Evolutionary conservation across 2,888 invertebrate genomes (phyloP).

Genomic region (Amphipyra berbera): DNA sequence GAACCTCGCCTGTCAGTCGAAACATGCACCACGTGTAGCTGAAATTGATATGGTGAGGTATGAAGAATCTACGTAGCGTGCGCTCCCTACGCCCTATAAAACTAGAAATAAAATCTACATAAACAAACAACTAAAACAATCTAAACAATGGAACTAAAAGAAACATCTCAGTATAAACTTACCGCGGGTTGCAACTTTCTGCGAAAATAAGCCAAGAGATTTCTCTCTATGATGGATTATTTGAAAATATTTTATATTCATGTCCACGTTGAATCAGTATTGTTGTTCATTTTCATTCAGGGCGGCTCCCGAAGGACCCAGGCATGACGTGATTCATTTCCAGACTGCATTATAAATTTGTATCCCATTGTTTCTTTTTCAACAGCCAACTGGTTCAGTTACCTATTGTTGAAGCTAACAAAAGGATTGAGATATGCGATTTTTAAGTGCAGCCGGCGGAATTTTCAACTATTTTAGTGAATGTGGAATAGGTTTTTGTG

Average conservation of each 20-base stretch:
- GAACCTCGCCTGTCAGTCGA: too few relatives aligned
- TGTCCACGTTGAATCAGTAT: constrained; percentile 71
- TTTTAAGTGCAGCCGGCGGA: constrained; percentile 73
- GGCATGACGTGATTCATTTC: constrained; percentile 85
- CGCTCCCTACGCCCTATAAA: not conserved
- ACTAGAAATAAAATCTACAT: constrained; percentile 17
- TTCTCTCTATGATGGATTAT: constrained; percentile 56
- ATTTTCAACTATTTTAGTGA: constrained; percentile 60
- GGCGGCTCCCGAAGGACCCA: constrained; percentile 74
- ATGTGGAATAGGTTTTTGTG: constrained; percentile 38
- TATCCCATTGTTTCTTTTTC: constrained; percentile 85
- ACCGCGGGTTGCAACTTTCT: constrained; percentile 28
- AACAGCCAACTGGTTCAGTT: constrained; percentile 80
- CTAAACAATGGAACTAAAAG: constrained; percentile 30
- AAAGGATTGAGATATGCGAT: constrained; percentile 79
- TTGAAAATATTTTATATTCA: constrained; percentile 71
- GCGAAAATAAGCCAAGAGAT: constrained; percentile 42
- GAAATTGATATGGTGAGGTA: too few relatives aligned
- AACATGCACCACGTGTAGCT: too few relatives aligned
- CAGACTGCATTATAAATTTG: constrained; percentile 88
- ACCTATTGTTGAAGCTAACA: constrained; percentile 83
- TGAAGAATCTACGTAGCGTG: too few relatives aligned
- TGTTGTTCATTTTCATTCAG: constrained; percentile 86
- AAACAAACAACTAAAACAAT: constrained; percentile 25
- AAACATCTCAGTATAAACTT: constrained; percentile 31